Evolutionary conservation across 2,888 invertebrate species (phyloP).

Genomic region (Periphyllus acericola): DNA sequence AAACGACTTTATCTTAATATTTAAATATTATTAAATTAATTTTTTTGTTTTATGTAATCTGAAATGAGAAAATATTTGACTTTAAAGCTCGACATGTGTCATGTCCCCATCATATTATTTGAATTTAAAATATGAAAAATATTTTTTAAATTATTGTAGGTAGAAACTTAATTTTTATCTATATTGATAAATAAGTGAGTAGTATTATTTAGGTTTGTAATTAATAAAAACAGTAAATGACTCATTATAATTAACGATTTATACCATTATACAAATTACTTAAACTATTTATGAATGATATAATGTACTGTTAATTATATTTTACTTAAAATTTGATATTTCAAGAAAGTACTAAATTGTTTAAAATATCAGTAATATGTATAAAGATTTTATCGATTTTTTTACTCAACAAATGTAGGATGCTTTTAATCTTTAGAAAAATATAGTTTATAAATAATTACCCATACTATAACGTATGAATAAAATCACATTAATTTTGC

Average conservation of each 20-base stretch:
- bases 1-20: neutral
- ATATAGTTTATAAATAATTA: conserved; percentile 9
- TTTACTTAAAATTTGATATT: too few species aligned
- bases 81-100: neutral
- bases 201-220: neutral
- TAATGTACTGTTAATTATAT: too few species aligned
- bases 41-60: neutral
- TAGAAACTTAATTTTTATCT: neutral
- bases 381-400: too few species aligned
- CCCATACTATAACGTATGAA: neutral
- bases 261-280: too few species aligned
- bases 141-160: neutral
- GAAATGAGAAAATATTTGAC: neutral
- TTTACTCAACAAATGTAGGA: neutral
- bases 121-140: neutral
- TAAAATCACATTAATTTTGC: conserved; percentile 3
- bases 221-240: too few species aligned
- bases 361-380: too few species aligned
- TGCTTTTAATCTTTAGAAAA: neutral
- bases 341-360: too few species aligned
- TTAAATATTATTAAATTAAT: neutral
- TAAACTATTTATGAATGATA: too few species aligned
- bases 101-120: neutral
- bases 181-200: neutral
- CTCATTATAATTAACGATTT: neutral